These are phyloP conservation scores for Geopemphigus sp. DNA, from an alignment of 1,140 invertebrate genomes.

Conservation along the genomic window DNA sequence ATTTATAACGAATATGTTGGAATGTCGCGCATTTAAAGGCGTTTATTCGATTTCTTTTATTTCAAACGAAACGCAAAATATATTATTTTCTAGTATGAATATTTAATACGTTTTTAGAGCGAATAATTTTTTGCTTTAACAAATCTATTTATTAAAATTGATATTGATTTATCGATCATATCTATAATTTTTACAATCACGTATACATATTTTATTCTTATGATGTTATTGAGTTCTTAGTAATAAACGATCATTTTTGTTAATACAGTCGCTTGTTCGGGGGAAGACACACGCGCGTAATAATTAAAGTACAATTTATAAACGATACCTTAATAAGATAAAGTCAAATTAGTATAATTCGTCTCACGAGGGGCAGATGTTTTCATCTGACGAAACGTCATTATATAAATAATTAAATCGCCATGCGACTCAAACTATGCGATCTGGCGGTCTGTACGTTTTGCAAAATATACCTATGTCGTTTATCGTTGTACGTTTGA, in stretches of 20 bases:
- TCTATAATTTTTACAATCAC: no score
- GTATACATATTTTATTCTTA: no score
- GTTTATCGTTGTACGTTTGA: neutral
- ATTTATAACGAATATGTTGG: no score
- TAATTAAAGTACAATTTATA: neutral
- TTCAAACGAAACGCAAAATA: no score
- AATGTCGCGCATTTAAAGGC: no score
- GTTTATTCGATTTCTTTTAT: no score
- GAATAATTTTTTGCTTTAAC: no score
- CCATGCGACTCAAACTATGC: neutral
- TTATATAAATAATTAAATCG: conserved; percentile 1
- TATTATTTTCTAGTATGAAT: no score
- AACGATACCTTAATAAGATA: neutral
- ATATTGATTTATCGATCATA: no score
- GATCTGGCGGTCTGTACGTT: neutral
- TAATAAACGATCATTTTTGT: neutral
- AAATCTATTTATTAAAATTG: no score
- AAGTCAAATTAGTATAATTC: conserved; percentile 13
- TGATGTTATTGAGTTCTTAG: no score
- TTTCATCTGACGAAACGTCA: neutral
- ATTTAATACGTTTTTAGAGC: no score
- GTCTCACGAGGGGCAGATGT: neutral
- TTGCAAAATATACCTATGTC: neutral
- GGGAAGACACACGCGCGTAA: neutral
- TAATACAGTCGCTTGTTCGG: neutral